Evolutionary conservation across 2,797 vertebrate species (phyloP).

Genomic region (Sebastes kiyomatsui): DNA sequence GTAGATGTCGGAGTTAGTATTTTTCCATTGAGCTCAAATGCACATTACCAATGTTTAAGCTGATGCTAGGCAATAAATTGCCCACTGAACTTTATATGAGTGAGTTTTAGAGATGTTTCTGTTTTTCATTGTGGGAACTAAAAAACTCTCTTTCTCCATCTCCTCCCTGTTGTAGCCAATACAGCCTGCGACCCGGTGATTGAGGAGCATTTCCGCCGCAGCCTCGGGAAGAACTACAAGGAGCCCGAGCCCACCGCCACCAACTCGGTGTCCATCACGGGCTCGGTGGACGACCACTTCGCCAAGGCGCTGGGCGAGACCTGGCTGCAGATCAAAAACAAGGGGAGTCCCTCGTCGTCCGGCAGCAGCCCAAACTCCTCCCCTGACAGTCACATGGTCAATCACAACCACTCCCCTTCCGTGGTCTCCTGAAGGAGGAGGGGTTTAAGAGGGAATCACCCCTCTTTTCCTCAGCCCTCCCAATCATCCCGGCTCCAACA

Average conservation of each 20-base stretch:
- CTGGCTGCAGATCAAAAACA: slow-evolving; percentile 98
- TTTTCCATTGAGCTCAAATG: slow-evolving; percentile 51
- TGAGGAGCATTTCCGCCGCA: slow-evolving; percentile 97
- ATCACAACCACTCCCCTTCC: slow-evolving; percentile 96
- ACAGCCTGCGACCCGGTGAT: slow-evolving; percentile 94
- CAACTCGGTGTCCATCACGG: slow-evolving; percentile 98
- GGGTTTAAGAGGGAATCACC: slow-evolving; percentile 24
- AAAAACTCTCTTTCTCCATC: neutral
- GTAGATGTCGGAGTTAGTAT: slow-evolving; percentile 15
- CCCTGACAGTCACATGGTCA: slow-evolving; percentile 93
- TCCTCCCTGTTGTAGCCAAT: slow-evolving; percentile 72
- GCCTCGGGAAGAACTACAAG: slow-evolving; percentile 98
- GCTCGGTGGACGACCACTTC: slow-evolving; percentile 98
- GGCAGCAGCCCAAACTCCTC: slow-evolving; percentile 93
- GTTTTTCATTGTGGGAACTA: slow-evolving; percentile 19
- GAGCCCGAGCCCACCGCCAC: slow-evolving; percentile 92
- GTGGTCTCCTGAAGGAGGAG: slow-evolving; percentile 90
- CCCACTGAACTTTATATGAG: slow-evolving; percentile 19
- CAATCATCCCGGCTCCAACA: slow-evolving; percentile 39
- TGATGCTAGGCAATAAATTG: slow-evolving; percentile 37
- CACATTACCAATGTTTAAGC: slow-evolving; percentile 23
- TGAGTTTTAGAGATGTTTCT: slow-evolving; percentile 17
- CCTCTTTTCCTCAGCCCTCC: neutral
- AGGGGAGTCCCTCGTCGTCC: slow-evolving; percentile 89
- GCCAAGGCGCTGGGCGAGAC: slow-evolving; percentile 98